These are phyloP conservation scores for Chrysodeixis includens DNA, from an alignment of 2,888 invertebrate species.

Conservation along the genomic window DNA sequence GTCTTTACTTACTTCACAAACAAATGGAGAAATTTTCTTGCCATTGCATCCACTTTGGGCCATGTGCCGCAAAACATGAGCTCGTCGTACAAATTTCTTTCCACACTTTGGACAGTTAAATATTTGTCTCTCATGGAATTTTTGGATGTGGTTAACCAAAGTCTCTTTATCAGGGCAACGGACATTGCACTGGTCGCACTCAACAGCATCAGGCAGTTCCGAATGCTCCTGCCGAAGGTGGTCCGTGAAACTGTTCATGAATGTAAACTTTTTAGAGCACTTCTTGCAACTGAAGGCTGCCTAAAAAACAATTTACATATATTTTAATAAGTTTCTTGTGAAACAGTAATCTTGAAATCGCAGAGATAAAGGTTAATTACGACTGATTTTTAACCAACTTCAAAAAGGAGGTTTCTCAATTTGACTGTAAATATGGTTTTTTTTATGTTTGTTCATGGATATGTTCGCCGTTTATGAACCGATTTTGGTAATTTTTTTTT, in stretches of 20 bases:
- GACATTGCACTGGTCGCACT: constrained; percentile 91
- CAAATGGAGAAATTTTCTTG: constrained; percentile 60
- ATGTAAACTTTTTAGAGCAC: constrained; percentile 93
- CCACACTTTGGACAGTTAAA: constrained; percentile 92
- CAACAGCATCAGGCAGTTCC: constrained; percentile 87
- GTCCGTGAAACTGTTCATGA: constrained; percentile 90
- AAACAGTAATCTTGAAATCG: background rate
- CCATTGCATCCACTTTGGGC: constrained; percentile 92
- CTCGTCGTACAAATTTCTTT: constrained; percentile 92
- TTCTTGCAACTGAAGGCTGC: constrained; percentile 78
- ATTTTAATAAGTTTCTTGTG: background rate
- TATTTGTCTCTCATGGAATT: constrained; percentile 86
- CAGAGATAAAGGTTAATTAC: background rate
- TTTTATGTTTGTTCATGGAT: no score
- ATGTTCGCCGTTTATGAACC: no score
- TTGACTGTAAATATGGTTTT: no score
- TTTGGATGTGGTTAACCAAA: constrained; percentile 91
- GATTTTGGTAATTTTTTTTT: no score
- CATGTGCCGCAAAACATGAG: constrained; percentile 93
- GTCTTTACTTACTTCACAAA: constrained; percentile 79
- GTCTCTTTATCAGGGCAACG: constrained; percentile 90
- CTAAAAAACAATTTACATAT: constrained; percentile 24
- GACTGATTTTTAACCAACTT: no score
- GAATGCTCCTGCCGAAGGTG: constrained; percentile 93
- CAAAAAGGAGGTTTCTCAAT: no score